phyloP scores from a whole-genome alignment of 2,113 vertebrate genomes.

The Mixornis gularis region DNA sequence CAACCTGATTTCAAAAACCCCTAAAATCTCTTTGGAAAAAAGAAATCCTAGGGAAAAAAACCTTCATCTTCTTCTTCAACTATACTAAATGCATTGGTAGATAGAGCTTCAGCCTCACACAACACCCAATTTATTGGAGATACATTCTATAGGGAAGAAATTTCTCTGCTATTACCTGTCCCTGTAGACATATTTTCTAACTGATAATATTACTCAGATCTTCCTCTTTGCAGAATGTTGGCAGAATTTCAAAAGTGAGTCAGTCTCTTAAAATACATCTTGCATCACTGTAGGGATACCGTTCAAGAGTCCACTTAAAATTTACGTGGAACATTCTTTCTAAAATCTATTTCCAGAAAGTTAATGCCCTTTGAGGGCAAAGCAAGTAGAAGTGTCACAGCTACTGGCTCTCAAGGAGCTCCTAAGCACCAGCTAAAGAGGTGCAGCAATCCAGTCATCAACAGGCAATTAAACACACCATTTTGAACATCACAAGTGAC shows the following conservation, averaged over 20 bases:
- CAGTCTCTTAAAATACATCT: conserved; percentile 53
- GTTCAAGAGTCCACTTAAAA: conserved; percentile 41
- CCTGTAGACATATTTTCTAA: conserved; percentile 4
- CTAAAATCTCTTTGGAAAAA: background rate
- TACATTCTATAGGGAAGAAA: background rate
- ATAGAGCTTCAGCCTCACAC: background rate
- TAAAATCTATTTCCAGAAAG: conserved; percentile 16
- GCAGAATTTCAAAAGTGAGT: conserved; percentile 51
- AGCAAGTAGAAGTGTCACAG: background rate
- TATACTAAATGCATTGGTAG: background rate
- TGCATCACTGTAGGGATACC: conserved; percentile 40
- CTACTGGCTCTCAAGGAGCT: background rate
- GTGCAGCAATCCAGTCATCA: background rate
- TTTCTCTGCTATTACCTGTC: background rate
- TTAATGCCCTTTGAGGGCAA: background rate
- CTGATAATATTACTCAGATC: conserved; percentile 30
- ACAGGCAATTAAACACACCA: background rate
- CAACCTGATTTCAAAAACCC: background rate
- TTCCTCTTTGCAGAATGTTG: conserved; percentile 40
- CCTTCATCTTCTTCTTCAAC: background rate
- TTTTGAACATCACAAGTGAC: background rate
- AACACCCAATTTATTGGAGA: background rate
- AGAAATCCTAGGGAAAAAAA: background rate
- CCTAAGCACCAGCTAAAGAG: background rate
- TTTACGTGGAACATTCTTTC: conserved; percentile 30